Conservation (phyloP, 1,140 invertebrate genomes). For the Epicauta chinensis region DNA sequence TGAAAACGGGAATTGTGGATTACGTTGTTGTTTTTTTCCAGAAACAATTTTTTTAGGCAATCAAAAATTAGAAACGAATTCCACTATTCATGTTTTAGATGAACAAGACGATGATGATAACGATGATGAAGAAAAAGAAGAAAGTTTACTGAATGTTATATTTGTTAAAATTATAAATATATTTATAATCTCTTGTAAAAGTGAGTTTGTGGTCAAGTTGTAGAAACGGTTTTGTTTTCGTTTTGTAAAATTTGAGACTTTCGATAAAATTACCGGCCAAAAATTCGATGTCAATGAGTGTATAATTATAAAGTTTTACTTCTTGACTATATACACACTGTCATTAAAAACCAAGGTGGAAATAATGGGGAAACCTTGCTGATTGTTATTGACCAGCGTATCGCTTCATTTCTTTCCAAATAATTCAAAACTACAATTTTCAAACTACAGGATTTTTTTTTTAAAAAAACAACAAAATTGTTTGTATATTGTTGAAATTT, state of each 20-base stretch:
- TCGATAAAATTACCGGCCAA: conserved; percentile 8
- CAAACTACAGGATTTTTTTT: neutral
- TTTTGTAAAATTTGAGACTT: conserved; percentile 1
- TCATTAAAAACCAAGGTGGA: neutral
- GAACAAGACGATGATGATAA: too few relatives aligned
- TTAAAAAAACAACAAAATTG: neutral
- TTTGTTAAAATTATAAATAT: conserved; percentile 42
- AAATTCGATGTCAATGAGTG: conserved; percentile 19
- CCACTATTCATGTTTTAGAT: conserved; percentile 25
- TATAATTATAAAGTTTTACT: conserved; percentile 20
- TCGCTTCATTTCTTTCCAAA: conserved; percentile 2
- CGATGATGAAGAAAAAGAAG: too few relatives aligned
- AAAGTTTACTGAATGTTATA: conserved; percentile 41
- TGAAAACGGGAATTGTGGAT: too few relatives aligned
- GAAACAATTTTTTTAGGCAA: conserved; percentile 14
- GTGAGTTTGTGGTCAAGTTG: conserved; percentile 27
- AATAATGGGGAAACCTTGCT: conserved; percentile 2
- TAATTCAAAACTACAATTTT: too few relatives aligned
- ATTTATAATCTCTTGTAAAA: conserved; percentile 35
- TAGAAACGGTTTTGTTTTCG: conserved; percentile 20
- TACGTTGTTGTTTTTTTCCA: conserved; percentile 11
- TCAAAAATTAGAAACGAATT: conserved; percentile 11
- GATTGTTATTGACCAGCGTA: conserved; percentile 18
- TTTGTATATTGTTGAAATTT: neutral
- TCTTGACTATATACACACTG: conserved; percentile 21